Evolutionary conservation across 2,888 invertebrate genomes (phyloP), one percentile per base, ranked within the genome.

Genomic region (Erebia aethiops): DNA sequence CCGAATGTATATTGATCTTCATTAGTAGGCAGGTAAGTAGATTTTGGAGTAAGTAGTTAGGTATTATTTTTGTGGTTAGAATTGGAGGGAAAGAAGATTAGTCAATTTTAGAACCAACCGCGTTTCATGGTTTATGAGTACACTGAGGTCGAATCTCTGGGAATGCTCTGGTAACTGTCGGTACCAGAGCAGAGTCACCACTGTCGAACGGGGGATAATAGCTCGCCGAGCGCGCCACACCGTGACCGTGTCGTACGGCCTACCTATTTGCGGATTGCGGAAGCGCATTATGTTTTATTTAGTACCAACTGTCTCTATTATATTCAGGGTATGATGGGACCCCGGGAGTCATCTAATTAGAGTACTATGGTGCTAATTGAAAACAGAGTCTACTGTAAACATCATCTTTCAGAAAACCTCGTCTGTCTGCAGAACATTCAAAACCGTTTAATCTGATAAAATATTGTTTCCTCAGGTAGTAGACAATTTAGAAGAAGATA

Each of bases 401-500:
- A n/a, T n/a, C n/a, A n/a, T n/a, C n/a, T n/a, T n/a, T n/a, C n/a
- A n/a, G n/a, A n/a, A n/a, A n/a, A 7, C 2, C 7, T 16, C n/a
- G 49, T 9, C n/a, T 9, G 8, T 9, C n/a, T n/a, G 2, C n/a
- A 2, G n/a, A n/a, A 5, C 51, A 14, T 51, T 7, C 16, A 52
- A 1, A 9, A 16, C 52, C 16, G 16, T 52, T 52, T 2, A 52
- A 16, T 54, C 41, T 69, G 13, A 43, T 54, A 21, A 16, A 18
- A 54, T 54, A 4, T 54, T 54, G 16, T 54, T 57, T 43, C 82
- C 71, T 54, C 74, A 92, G 92, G 90, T 89, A 43, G 84, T 93
- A 66, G 91, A 93, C 60, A 87, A 87, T 75, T 74, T 84, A 54
- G 87, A 88, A 76, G 90, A 89, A 61, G 89, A 87, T 49, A 84